A percentile compares a stretch with the other conserved stretches of the same genome.
These are phyloP conservation scores for Albula goreensis DNA, from an alignment of 2,113 vertebrate species.

Conservation along the genomic window DNA sequence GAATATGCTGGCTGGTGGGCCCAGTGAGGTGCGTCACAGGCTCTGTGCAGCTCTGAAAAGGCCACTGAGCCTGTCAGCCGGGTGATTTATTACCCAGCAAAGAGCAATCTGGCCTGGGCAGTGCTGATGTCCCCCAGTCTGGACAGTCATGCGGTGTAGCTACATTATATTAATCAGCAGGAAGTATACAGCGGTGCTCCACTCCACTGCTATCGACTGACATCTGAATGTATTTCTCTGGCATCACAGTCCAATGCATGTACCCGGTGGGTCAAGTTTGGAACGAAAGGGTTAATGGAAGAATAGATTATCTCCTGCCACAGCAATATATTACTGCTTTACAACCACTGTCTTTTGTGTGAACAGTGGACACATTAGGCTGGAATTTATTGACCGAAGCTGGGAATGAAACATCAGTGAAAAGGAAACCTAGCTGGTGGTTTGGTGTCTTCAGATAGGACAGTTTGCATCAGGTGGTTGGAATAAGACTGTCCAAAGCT, in stretches of 20 bases:
- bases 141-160: conserved; percentile 47
- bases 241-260: conserved; percentile 40
- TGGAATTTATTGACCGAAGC: conserved; percentile 29
- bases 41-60: conserved; percentile 35
- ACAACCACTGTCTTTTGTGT: conserved; percentile 19
- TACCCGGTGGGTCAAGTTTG: conserved; percentile 54
- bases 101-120: conserved; percentile 43
- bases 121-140: conserved; percentile 39
- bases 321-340: conserved; percentile 42
- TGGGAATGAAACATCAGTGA: not conserved
- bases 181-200: conserved; percentile 57
- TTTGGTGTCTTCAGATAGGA: not conserved
- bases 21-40: conserved; percentile 5
- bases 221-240: conserved; percentile 59
- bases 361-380: conserved; percentile 1
- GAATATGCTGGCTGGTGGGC: not conserved
- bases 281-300: conserved; percentile 55
- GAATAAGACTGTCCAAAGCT: not conserved
- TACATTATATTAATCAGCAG: conserved; percentile 55
- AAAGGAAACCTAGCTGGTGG: not conserved
- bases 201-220: conserved; percentile 60
- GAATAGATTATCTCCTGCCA: conserved; percentile 60
- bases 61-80: conserved; percentile 57
- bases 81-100: conserved; percentile 65
- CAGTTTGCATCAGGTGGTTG: conserved; percentile 3